phyloP scores from a whole-genome alignment of 1,140 invertebrate genomes.

The Triops cancriformis region DNA sequence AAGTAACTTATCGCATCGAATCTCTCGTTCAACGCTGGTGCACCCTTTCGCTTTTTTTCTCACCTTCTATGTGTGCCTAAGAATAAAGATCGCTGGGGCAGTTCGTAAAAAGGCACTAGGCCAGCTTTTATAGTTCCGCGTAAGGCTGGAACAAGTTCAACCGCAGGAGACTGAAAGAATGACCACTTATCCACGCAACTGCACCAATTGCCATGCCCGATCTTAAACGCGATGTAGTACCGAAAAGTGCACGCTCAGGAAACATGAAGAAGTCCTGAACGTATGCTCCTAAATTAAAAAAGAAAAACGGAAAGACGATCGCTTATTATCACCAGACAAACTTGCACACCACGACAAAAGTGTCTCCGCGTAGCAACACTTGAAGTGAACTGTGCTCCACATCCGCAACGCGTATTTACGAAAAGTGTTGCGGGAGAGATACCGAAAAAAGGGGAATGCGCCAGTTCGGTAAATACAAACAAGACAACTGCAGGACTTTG shows the following conservation, averaged over 20 bases:
- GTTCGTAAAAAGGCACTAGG: background rate
- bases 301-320: background rate
- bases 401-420: background rate
- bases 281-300: background rate
- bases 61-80: background rate
- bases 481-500: background rate
- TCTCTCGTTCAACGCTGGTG: background rate
- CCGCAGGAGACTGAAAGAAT: background rate
- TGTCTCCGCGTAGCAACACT: background rate
- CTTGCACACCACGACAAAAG: background rate
- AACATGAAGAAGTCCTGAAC: conserved; percentile 10
- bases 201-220: background rate
- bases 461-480: background rate
- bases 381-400: background rate
- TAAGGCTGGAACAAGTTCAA: background rate
- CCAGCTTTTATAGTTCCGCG: background rate
- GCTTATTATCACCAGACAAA: background rate
- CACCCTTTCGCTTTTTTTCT: background rate
- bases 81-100: background rate
- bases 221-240: background rate
- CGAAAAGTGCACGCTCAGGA: background rate
- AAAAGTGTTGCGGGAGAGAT: background rate
- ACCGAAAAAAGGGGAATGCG: background rate
- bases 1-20: background rate
- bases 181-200: background rate